These are phyloP conservation scores for Agonopterix heracliana DNA, from an alignment of 2,888 invertebrate species.

Conservation along the genomic window DNA sequence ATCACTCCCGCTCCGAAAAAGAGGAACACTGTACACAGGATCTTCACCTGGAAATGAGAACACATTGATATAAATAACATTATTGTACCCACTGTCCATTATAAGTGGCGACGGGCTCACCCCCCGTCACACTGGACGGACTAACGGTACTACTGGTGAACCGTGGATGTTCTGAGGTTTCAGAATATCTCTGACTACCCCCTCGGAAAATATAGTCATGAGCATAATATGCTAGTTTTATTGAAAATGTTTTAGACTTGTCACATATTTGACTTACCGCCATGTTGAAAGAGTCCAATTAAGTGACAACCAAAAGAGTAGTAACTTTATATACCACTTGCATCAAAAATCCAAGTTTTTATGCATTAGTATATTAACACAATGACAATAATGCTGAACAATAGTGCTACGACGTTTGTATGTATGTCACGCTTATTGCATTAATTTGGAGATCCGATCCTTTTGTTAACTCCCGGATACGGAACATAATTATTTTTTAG, in stretches of 20 bases:
- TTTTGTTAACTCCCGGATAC: neutral
- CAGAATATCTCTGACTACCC: too few species aligned
- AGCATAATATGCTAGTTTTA: too few species aligned
- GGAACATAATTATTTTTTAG: neutral
- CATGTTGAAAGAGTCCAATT: slow-evolving; percentile 6
- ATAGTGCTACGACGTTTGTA: slow-evolving; percentile 9
- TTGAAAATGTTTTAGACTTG: too few species aligned
- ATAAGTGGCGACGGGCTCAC: too few species aligned
- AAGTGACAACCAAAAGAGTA: slow-evolving; percentile 2
- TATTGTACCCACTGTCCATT: too few species aligned
- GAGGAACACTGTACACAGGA: neutral
- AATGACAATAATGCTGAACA: slow-evolving; percentile 10
- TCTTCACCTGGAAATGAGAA: neutral
- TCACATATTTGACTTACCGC: slow-evolving; percentile 9
- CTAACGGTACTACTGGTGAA: too few species aligned
- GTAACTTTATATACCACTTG: slow-evolving; percentile 20
- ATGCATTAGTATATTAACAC: slow-evolving; percentile 11
- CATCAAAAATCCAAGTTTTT: slow-evolving; percentile 15
- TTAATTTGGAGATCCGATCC: slow-evolving; percentile 7
- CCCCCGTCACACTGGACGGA: too few species aligned
- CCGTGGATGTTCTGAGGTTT: too few species aligned
- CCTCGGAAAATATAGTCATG: too few species aligned
- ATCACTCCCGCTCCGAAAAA: neutral
- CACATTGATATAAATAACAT: too few species aligned
- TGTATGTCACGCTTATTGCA: slow-evolving; percentile 17